Evolutionary conservation across 2,888 invertebrate genomes (phyloP), one percentile per base, ranked within the genome.

Genomic region (Empis stercorea): DNA sequence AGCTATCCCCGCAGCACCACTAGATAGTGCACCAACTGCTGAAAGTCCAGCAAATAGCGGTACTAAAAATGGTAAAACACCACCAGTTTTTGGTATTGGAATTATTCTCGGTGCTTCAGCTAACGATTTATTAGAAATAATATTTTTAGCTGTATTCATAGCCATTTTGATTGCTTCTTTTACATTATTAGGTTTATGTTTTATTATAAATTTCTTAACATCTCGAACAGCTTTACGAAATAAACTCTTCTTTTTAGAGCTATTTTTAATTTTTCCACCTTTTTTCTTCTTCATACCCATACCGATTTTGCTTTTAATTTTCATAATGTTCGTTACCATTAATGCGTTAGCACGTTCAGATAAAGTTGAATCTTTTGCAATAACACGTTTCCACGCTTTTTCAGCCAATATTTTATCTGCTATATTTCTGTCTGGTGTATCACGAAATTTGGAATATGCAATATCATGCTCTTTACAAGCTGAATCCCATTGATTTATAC

Each of bases 1-100:
- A 4, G 59, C 57, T 27, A 66, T 57, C 43, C 59, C 60, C n/a
- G 62, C 57, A 20, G 59, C 59, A 15, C 62, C 62, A 23, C 64
- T 63, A 6, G 58, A 56, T 48, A 64, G 51, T 30, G 59, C 55
- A 1, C 63, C 66, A 10, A 57, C 16, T 17, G 64, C 63, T 37
- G 55, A 54, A 30, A 64, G 49, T 13, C 59, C 62, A 1, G 62
- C 62, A 56, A 64, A 63, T 15, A 65, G 50, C 3, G n/a, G n/a
- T n/a, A n/a, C n/a, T n/a, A n/a, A n/a, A n/a, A n/a, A n/a, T n/a
- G n/a, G n/a, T n/a, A n/a, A 62, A 17, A 62, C 45, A 27, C 63
- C 62, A 30, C 61, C 63, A 15, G 41, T 48, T 55, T 62, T 63
- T 3, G 63, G 60, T n/a, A 63, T 16, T 15, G 58, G 54, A 39